Percentiles rank a stretch among this genome's conserved stretches.
Conservation (phyloP, 2,113 vertebrate genomes). For the Spheniscus mendiculus region DNA sequence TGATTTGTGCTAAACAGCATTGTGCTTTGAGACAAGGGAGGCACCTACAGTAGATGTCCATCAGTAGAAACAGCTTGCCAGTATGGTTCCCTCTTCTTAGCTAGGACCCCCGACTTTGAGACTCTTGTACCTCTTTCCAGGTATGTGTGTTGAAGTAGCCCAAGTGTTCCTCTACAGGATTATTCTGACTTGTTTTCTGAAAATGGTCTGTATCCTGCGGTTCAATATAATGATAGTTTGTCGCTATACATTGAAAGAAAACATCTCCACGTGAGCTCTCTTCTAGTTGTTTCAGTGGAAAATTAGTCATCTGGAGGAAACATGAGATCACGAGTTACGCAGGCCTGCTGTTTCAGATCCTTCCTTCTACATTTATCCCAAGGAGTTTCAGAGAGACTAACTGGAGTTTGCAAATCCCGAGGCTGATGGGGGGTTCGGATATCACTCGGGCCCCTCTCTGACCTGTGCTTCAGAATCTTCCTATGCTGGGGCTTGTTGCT, state of each 20-base stretch:
- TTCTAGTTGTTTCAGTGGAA: not conserved
- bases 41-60: not conserved
- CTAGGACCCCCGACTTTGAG: not conserved
- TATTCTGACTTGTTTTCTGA: not conserved
- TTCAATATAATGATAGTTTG: not conserved
- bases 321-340: not conserved
- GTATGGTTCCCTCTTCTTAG: not conserved
- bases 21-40: not conserved
- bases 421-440: not conserved
- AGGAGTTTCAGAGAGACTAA: not conserved
- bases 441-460: not conserved
- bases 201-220: not conserved
- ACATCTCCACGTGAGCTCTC: not conserved
- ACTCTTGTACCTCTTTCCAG: not conserved
- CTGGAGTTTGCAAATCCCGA: not conserved
- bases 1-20: not conserved
- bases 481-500: not conserved
- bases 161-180: not conserved
- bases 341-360: not conserved
- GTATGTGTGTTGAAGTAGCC: not conserved
- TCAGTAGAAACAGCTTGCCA: not conserved
- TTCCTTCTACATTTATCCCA: not conserved
- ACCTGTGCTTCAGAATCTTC: not conserved
- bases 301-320: constrained; percentile 15
- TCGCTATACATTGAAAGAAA: not conserved